Evolutionary conservation across 92 coral and sea anemone species (phyloP).

Genomic region (Paramuricea clavata): DNA sequence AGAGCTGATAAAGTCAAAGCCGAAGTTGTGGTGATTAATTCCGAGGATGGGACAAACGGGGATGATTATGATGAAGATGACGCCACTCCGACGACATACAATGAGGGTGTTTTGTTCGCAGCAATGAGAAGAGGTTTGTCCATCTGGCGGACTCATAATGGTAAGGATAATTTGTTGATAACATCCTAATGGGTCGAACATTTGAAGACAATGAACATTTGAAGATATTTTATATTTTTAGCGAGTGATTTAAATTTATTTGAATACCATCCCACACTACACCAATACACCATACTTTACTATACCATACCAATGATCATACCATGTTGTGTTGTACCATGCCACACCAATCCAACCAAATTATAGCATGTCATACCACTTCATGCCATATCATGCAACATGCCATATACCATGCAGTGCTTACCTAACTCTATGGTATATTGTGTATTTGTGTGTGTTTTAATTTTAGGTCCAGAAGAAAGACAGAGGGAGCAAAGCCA

Average conservation of each 20-base stretch:
- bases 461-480: slow-evolving; percentile 79
- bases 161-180: slow-evolving; percentile 31
- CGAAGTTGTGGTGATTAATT: slow-evolving; percentile 52
- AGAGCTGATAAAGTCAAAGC: slow-evolving; percentile 74
- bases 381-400: background rate
- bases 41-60: slow-evolving; percentile 51
- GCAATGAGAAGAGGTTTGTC: slow-evolving; percentile 94
- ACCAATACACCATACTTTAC: too few species aligned
- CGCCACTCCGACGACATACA: slow-evolving; percentile 29
- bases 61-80: slow-evolving; percentile 68
- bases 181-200: too few species aligned
- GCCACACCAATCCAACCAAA: background rate
- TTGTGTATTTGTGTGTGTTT: too few species aligned
- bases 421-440: too few species aligned
- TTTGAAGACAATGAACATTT: too few species aligned
- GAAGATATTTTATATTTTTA: too few species aligned
- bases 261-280: too few species aligned
- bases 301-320: too few species aligned
- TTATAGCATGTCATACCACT: background rate
- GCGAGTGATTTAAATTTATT: too few species aligned
- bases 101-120: slow-evolving; percentile 77
- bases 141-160: slow-evolving; percentile 91
- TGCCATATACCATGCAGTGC: too few species aligned
- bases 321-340: too few species aligned
- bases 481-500: slow-evolving; percentile 41